Conservation (phyloP, 2,888 invertebrate genomes). For the Lasioglossum vierecki region DNA sequence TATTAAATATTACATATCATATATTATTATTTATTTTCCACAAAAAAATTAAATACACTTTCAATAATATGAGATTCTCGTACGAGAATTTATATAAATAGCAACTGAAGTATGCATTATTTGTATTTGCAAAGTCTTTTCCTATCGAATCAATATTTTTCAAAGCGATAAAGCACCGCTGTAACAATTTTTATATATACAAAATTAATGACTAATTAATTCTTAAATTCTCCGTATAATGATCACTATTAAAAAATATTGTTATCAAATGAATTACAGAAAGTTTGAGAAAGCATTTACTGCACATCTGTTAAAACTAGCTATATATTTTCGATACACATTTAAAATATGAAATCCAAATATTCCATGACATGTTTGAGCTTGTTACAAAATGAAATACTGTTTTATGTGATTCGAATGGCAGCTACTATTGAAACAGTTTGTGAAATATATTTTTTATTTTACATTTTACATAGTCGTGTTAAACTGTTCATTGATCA, state of each 20-base stretch:
- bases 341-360: not conserved
- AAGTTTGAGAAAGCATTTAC: not conserved
- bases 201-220: not conserved
- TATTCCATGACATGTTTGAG: not conserved
- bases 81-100: not conserved
- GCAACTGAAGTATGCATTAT: too few species aligned
- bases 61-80: not conserved
- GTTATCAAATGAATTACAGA: too few species aligned
- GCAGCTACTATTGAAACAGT: not conserved
- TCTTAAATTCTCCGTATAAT: not conserved
- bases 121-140: too few species aligned
- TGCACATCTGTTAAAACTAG: not conserved
- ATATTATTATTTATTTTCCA: not conserved
- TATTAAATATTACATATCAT: not conserved
- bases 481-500: conserved; percentile 2
- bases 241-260: not conserved
- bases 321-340: not conserved
- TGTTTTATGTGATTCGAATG: not conserved
- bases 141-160: too few species aligned
- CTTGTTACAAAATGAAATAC: not conserved
- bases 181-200: not conserved
- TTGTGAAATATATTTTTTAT: not conserved
- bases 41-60: not conserved
- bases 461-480: not conserved
- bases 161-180: not conserved